These are phyloP conservation scores for Drosophila borealis DNA, from an alignment of 2,888 invertebrate genomes.

Conservation along the genomic window DNA sequence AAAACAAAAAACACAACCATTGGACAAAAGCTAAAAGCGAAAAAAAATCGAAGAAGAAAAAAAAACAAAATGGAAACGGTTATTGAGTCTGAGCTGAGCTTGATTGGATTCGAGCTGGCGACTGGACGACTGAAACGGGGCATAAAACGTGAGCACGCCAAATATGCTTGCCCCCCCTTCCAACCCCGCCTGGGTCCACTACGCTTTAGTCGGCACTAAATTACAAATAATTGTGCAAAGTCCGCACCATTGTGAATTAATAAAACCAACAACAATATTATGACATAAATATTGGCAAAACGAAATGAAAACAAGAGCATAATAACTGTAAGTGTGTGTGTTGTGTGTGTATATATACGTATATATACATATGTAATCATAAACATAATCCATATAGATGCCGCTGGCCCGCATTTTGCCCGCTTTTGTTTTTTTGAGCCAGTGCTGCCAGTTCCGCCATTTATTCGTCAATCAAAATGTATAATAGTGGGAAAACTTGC, in stretches of 20 bases:
- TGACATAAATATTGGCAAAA: conserved; percentile 63
- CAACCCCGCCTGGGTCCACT: neutral
- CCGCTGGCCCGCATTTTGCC: conserved; percentile 19
- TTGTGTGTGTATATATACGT: neutral
- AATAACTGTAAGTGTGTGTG: conserved; percentile 1
- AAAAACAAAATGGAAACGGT: conserved; percentile 15
- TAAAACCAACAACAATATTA: conserved; percentile 58
- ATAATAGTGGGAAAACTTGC: conserved; percentile 4
- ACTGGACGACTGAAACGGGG: conserved; percentile 22
- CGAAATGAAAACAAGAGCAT: conserved; percentile 40
- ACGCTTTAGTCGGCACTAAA: conserved; percentile 31
- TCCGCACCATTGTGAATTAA: conserved; percentile 51
- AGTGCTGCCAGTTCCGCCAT: neutral
- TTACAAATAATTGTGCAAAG: conserved; percentile 63
- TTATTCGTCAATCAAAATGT: neutral
- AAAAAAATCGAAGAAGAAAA: neutral
- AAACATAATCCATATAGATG: neutral
- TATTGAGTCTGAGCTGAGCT: conserved; percentile 29
- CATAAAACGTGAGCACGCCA: conserved; percentile 57
- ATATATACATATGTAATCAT: neutral
- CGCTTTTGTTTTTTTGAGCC: conserved; percentile 21
- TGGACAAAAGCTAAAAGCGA: neutral
- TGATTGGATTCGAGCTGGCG: conserved; percentile 36
- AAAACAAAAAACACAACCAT: neutral
- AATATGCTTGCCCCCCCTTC: conserved; percentile 24